phyloP scores from a whole-genome alignment of 1,140 invertebrate species.

The Drosophila tsacasi region DNA sequence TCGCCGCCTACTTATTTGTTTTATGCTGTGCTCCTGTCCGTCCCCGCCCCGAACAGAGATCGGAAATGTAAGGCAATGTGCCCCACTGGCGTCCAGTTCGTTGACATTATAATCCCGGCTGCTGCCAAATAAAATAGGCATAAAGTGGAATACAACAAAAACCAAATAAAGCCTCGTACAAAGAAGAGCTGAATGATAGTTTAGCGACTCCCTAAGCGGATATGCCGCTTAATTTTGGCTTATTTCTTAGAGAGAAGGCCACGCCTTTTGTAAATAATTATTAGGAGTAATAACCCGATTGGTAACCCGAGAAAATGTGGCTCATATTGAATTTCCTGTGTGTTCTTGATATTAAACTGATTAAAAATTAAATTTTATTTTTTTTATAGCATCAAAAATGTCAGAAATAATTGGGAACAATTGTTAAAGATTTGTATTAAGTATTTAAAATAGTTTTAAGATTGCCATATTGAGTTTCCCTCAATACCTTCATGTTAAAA shows the following conservation, averaged over 20 bases:
- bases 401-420: too few species aligned
- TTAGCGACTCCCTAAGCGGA: slow-evolving; percentile 43
- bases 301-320: not conserved
- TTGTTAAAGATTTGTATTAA: too few species aligned
- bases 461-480: too few species aligned
- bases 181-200: slow-evolving; percentile 18
- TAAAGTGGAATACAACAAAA: slow-evolving; percentile 4
- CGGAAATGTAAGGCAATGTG: slow-evolving; percentile 75
- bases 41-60: slow-evolving; percentile 42
- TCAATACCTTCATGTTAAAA: too few species aligned
- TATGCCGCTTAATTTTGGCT: slow-evolving; percentile 25
- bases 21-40: slow-evolving; percentile 14
- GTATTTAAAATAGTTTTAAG: not conserved
- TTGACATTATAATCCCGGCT: slow-evolving; percentile 49
- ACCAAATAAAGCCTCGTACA: slow-evolving; percentile 12
- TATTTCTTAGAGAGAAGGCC: slow-evolving; percentile 2
- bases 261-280: not conserved
- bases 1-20: slow-evolving; percentile 58
- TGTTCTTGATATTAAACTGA: not conserved
- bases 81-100: slow-evolving; percentile 34
- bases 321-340: not conserved
- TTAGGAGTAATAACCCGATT: not conserved
- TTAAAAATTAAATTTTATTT: not conserved
- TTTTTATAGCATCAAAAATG: too few species aligned
- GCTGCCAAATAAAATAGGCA: slow-evolving; percentile 30